phyloP scores from a whole-genome alignment of 2,113 vertebrate genomes.

The Ophiodon elongatus region DNA sequence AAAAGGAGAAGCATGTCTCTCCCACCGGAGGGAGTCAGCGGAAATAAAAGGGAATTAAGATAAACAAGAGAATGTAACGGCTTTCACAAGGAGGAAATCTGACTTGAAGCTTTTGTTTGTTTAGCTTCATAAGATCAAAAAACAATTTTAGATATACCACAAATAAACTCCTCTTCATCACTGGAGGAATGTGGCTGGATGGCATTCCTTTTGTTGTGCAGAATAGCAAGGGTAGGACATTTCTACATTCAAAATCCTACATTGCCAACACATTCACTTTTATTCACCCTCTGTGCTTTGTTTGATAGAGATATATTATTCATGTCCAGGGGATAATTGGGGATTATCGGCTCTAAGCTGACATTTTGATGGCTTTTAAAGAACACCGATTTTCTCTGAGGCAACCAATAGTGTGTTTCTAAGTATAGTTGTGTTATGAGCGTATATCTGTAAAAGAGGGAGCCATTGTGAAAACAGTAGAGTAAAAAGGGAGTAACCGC shows the following conservation, averaged over 20 bases:
- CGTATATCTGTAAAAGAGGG: not conserved
- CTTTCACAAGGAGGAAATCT: slow-evolving; percentile 33
- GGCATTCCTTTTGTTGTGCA: slow-evolving; percentile 56
- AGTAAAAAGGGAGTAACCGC: not conserved
- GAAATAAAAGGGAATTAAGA: slow-evolving; percentile 48
- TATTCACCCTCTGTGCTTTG: slow-evolving; percentile 31
- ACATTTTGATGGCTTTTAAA: slow-evolving; percentile 63
- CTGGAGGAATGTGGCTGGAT: slow-evolving; percentile 49
- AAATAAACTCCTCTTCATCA: slow-evolving; percentile 45
- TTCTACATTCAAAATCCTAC: slow-evolving; percentile 26
- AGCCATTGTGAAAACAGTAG: slow-evolving; percentile 13
- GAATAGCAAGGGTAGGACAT: not conserved
- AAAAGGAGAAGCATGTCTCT: slow-evolving; percentile 8
- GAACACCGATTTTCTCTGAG: slow-evolving; percentile 32
- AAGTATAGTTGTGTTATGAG: slow-evolving; percentile 32
- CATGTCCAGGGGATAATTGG: slow-evolving; percentile 53
- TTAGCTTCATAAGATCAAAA: slow-evolving; percentile 25
- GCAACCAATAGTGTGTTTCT: slow-evolving; percentile 34
- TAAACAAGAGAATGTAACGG: slow-evolving; percentile 32
- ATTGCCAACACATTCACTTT: slow-evolving; percentile 40
- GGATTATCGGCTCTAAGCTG: slow-evolving; percentile 58
- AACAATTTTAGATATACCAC: slow-evolving; percentile 27
- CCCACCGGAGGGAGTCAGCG: slow-evolving; percentile 6
- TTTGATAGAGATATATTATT: slow-evolving; percentile 58
- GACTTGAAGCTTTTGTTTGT: slow-evolving; percentile 34